Evolutionary conservation across 1,140 invertebrate genomes (phyloP), one percentile per base, ranked within the genome.

Genomic region (Megathymus violae): DNA sequence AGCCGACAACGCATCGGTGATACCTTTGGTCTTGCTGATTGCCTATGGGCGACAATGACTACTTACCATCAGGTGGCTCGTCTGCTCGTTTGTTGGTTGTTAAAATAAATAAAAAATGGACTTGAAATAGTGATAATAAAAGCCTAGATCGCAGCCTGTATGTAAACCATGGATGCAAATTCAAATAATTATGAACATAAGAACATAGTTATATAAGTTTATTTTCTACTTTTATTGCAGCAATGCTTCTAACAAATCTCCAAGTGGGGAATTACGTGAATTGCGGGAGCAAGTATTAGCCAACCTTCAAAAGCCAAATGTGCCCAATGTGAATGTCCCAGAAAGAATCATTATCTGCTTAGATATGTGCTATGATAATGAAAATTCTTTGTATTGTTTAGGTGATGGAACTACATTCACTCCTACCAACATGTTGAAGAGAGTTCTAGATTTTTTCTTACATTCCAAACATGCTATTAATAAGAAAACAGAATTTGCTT

Each of bases 301-400:
- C 6, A 88, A 85, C 65, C 82, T 88, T 61, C 77, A 83, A 44
- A 90, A 89, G 25, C 84, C 82, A 50, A 87, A 87, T 70, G 65
- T 93, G 31, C 92, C 92, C 0, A 91, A 90, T 71, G 76, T 91
- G 3, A 94, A 94, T 85, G 85, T 93, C n/a, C 92, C 92, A 2
- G 94, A 95, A 68, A 93, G 88, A 71, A 94, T 95, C 41, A 81
- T 95, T 13, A 83, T 96, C 48, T 94, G 95, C 58, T 84, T 96
- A 36, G 95, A 96, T 78, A 82, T 93, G n/a, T 93, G 92, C 54
- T 88, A 92, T 76, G 94, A 95, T 73, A 92, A 93, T 70, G 89
- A 93, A 46, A 92, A 89, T 63, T 92, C 92, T 9, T 77, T 91
- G 1, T 91, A 77, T 80, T 87, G 92, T 69, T 76, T 94, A 2